Evolutionary conservation across 2,113 vertebrate species (phyloP).

Genomic region (Chaetorhynchus papuensis): DNA sequence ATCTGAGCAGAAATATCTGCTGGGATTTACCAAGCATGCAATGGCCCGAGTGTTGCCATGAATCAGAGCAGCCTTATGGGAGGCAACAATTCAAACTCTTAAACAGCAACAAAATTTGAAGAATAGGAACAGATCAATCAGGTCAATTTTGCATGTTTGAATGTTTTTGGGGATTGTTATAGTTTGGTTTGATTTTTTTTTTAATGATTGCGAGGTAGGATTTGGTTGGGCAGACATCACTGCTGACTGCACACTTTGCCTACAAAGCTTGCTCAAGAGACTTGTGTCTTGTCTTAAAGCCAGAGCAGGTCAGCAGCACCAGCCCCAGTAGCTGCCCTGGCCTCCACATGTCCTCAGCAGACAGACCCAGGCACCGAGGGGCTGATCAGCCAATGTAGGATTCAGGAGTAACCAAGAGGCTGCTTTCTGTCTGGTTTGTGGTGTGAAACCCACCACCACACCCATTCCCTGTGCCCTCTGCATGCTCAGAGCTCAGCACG

Average conservation of each 20-base stretch:
- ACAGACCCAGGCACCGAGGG: accelerated
- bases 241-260: neutral
- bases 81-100: neutral
- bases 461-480: neutral
- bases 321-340: neutral
- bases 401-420: neutral
- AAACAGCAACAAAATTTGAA: neutral
- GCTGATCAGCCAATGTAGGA: accelerated
- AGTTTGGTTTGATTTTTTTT: neutral
- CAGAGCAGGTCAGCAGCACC: neutral
- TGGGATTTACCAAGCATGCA: neutral
- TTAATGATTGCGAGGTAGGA: accelerated
- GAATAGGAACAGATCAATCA: neutral
- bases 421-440: neutral
- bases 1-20: neutral
- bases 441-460: neutral
- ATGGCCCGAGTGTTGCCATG: neutral
- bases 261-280: neutral
- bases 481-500: neutral
- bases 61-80: slow-evolving; percentile 8
- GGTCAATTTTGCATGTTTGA: neutral
- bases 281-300: neutral
- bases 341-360: neutral
- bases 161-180: neutral
- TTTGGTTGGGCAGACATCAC: neutral